Base-by-base conservation (phyloP, 2,797 vertebrate genomes). In the Eulemur rubriventer region DNA sequence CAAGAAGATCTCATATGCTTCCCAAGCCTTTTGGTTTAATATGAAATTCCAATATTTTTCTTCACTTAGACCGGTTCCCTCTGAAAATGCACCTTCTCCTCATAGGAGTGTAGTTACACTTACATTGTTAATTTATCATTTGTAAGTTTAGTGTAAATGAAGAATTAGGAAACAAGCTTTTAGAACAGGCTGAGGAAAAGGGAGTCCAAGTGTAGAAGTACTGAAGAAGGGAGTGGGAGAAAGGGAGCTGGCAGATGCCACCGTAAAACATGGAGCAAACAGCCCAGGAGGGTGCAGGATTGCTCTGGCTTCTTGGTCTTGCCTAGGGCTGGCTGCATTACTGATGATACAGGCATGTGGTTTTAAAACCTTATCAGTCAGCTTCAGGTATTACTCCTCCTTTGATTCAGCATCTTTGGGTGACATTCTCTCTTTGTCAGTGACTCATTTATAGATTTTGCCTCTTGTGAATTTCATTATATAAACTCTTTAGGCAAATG, bases 401-500 rank as follows among this genome's bases (percentile, higher is more conserved):
- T 88, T 59, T 67, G 73, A 91, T 80, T 67, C 61, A 70, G 8
- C 88, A 67, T 96, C 63, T 91, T 52, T 18, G 16, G 13, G 24
- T 83, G 88, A 75, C 33, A 72, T 26, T 69, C 61, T 35, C 55
- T 93, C 70, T 91, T 94, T 69, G 83, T 94, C 55, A 89, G 69
- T 73, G 69, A 92, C 41, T 94, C 93, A 67, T 94, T 82, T 87
- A 78, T 93, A 91, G 82, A 88, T 95, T 61, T 41, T 57, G 18
- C 69, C 59, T 67, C 80, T 63, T 28, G 35, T 86, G 67, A 96
- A 96, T 95, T 63, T 96, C 72, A 78, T 92, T 80, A 88, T 57
- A 55, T 73, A 72, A 95, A 81, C 85, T 95, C 75, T 97, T 92
- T 95, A 95, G 87, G 83, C 80, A 97, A 96, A 96, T 82, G 38